Base-by-base conservation (phyloP, 1,140 invertebrate species). In the Archivesica marissinica region DNA sequence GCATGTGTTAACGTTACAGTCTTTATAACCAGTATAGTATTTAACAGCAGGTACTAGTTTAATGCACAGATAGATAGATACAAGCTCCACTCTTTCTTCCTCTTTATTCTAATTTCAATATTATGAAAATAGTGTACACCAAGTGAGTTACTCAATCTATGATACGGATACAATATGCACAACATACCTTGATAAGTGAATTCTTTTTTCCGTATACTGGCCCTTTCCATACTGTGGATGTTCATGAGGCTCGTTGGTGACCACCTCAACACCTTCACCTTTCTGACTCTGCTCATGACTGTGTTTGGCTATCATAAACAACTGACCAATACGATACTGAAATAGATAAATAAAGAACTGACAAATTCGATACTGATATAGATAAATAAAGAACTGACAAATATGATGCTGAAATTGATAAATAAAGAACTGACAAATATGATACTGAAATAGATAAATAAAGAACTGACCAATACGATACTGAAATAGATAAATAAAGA, bases 241-340 rank as follows among this genome's bases (percentile, higher is more conserved):
- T 87, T 96, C 96, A 90, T 97, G 97, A 56, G 96, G 95, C 81
- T 95, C 95, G 93, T 98, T 98, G 76, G 97, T 96, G 23, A 98
- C 95, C 0, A 98, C 97, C 93, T 98, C 97, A 4, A 98, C 97
- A n/a, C 97, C 97, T 94, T 98, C 97, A 9, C 97, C 97, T 77
- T 96, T 96, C 88, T 96, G 96, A 13, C 97, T 98, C 91, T 99
- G 97, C 91, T 98, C 97, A 90, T 96, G 96, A 93, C 97, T 98
- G 91, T 99, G 98, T 82, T 97, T 96, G 6, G 97, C 97, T 90
- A 98, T 98, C 98, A 98, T 99, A 94, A 98, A 98, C 70, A 99
- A 95, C 90, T 99, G 98, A 0, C 97, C 98, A 92, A 98, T 96
- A 72, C 96, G 96, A 94, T 99, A 99, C 97, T 98, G 92, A 87